These are phyloP conservation scores for Microplitis mediator DNA, from an alignment of 1,140 invertebrate species.

Conservation along the genomic window DNA sequence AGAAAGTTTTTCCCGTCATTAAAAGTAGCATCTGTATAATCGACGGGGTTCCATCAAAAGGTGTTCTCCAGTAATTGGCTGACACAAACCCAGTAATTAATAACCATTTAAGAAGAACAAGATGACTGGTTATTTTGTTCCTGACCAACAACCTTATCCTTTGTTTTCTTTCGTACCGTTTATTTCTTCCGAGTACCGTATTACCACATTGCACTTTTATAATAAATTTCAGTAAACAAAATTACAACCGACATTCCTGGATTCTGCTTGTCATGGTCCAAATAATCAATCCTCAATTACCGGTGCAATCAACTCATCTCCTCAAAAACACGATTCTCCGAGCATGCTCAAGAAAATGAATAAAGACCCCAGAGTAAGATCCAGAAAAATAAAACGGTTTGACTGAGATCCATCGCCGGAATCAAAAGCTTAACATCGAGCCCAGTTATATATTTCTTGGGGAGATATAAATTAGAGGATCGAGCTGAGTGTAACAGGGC, in stretches of 20 bases:
- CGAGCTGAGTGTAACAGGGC: not conserved
- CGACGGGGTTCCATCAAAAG: not conserved
- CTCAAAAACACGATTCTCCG: not conserved
- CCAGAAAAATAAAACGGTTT: too few species aligned
- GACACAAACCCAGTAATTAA: not conserved
- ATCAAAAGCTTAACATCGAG: not conserved
- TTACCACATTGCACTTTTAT: too few species aligned
- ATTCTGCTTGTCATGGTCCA: too few species aligned
- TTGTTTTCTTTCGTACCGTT: too few species aligned
- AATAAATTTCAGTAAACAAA: too few species aligned
- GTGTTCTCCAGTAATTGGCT: not conserved
- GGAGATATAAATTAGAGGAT: constrained; percentile 2
- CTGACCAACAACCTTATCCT: too few species aligned
- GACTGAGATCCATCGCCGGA: too few species aligned
- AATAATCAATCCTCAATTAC: too few species aligned
- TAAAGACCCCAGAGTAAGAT: too few species aligned
- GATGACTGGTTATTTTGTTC: not conserved
- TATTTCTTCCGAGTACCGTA: too few species aligned
- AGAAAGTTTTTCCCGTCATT: not conserved
- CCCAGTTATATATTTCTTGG: not conserved
- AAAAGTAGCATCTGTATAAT: not conserved
- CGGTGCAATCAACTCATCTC: too few species aligned
- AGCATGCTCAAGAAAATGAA: not conserved
- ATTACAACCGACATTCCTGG: too few species aligned
- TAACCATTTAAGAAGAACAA: not conserved